Conservation (phyloP, 2,113 vertebrate species). For the Rattus rattus region DNA sequence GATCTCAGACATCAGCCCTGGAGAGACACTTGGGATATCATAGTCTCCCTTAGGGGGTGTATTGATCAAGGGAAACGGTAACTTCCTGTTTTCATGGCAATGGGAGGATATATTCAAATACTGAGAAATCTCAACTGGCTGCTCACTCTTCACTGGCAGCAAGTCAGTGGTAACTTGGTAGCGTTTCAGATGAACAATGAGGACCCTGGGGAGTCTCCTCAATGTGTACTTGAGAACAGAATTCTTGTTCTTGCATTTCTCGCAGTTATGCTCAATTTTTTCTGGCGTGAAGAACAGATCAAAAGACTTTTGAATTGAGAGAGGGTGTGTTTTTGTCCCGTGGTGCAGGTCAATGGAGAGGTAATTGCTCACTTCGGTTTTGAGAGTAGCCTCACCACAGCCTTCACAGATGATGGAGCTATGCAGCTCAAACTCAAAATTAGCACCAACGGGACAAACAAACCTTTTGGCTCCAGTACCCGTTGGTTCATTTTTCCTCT, state of each 20-base stretch:
- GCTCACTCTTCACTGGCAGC: not conserved
- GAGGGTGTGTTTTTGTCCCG: rapidly evolving
- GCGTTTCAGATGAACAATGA: conserved; percentile 13
- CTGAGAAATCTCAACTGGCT: not conserved
- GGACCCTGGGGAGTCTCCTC: not conserved
- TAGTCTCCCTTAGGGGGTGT: rapidly evolving
- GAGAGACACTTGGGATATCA: not conserved
- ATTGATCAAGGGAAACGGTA: not conserved
- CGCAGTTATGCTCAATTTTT: not conserved
- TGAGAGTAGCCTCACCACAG: not conserved
- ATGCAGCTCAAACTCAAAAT: conserved; percentile 95
- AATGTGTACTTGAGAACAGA: not conserved
- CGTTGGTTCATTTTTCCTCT: conserved; percentile 67
- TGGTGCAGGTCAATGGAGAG: conserved; percentile 8
- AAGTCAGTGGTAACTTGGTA: not conserved
- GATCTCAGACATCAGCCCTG: not conserved
- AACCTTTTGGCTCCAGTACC: conserved; percentile 85
- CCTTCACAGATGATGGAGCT: conserved; percentile 94
- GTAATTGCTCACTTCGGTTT: not conserved
- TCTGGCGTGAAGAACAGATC: conserved; percentile 4
- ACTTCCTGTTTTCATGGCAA: not conserved
- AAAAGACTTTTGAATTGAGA: not conserved
- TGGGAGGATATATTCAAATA: not conserved
- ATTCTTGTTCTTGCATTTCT: not conserved
- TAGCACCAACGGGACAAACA: conserved; percentile 92